Evolutionary conservation across 2,888 invertebrate species (phyloP).

Genomic region (Archips crataeganus): DNA sequence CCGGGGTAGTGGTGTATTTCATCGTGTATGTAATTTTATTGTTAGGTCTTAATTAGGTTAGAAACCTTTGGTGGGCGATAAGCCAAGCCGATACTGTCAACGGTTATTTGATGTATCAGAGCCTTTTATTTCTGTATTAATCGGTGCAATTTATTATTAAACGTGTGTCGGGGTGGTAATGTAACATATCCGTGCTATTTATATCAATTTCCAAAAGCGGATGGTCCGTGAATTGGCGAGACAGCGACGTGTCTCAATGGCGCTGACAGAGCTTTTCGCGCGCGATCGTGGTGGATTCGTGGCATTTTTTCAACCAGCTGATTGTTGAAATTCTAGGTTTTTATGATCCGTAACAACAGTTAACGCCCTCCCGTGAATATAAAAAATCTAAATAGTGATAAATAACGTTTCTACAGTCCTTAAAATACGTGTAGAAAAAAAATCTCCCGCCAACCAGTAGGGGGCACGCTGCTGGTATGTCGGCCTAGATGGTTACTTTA

Average conservation of each 20-base stretch:
- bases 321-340: slow-evolving; percentile 64
- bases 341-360: slow-evolving; percentile 55
- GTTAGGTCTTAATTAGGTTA: slow-evolving; percentile 77
- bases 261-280: slow-evolving; percentile 85
- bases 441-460: slow-evolving; percentile 82
- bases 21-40: slow-evolving; percentile 49
- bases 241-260: slow-evolving; percentile 86
- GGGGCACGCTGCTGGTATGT: slow-evolving; percentile 79
- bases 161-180: slow-evolving; percentile 59
- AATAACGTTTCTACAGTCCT: slow-evolving; percentile 51
- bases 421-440: slow-evolving; percentile 69
- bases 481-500: slow-evolving; percentile 56
- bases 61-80: slow-evolving; percentile 80
- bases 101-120: slow-evolving; percentile 56
- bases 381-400: slow-evolving; percentile 53
- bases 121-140: slow-evolving; percentile 54
- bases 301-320: slow-evolving; percentile 83
- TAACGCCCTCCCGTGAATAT: slow-evolving; percentile 60
- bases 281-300: slow-evolving; percentile 85
- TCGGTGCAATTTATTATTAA: slow-evolving; percentile 53
- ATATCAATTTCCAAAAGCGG: slow-evolving; percentile 83
- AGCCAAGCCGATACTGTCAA: slow-evolving; percentile 75
- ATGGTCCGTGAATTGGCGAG: slow-evolving; percentile 79
- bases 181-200: slow-evolving; percentile 72
- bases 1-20: slow-evolving; percentile 47